These are phyloP conservation scores for Tragelaphus imberbis DNA, from an alignment of 2,113 vertebrate genomes.

Conservation along the genomic window DNA sequence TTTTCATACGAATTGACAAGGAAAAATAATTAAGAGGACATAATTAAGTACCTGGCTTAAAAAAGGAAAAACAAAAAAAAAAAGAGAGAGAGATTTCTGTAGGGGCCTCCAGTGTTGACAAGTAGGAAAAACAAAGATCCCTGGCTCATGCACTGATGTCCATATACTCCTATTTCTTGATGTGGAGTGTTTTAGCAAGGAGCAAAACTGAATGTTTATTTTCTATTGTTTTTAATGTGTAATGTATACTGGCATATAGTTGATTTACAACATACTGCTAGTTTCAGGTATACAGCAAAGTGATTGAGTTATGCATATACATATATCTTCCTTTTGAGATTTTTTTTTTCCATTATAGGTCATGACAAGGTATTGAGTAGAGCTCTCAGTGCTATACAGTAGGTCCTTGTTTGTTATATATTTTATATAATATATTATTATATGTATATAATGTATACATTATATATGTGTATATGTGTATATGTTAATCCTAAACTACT, in stretches of 20 bases:
- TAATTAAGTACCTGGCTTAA: not conserved
- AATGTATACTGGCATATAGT: not conserved
- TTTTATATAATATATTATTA: not conserved
- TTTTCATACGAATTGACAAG: not conserved
- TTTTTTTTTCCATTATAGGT: not conserved
- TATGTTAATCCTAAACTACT: not conserved
- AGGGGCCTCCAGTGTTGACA: not conserved
- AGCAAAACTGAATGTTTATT: not conserved
- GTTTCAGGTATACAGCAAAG: not conserved
- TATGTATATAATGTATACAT: too few relatives aligned
- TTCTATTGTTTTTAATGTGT: not conserved
- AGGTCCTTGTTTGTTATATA: not conserved
- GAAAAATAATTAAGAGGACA: not conserved
- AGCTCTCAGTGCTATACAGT: not conserved
- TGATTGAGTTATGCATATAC: not conserved
- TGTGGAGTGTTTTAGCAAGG: not conserved
- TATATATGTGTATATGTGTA: not conserved
- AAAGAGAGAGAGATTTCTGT: not conserved
- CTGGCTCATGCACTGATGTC: rapidly evolving
- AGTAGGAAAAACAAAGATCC: not conserved
- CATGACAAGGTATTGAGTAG: not conserved
- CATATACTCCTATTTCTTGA: rapidly evolving
- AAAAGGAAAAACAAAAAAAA: not conserved
- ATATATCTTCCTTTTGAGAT: not conserved
- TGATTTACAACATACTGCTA: not conserved